A percentile compares a stretch with the other conserved stretches of the same genome.
These are phyloP conservation scores for Triplophysa bombifrons DNA, from an alignment of 2,797 vertebrate genomes.

Conservation along the genomic window DNA sequence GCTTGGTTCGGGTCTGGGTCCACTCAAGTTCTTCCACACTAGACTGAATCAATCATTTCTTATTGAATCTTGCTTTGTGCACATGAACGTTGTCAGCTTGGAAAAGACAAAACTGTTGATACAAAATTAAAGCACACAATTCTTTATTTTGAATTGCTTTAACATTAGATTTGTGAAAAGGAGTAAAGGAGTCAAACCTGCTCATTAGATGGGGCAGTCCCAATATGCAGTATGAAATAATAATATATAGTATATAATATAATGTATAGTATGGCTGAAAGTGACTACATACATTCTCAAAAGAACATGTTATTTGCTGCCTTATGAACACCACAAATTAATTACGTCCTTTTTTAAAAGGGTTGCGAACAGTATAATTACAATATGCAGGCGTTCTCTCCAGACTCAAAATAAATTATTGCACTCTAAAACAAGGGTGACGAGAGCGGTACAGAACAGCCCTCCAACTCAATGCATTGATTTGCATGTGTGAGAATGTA, in stretches of 20 bases:
- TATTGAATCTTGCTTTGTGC: no score
- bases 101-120: no score
- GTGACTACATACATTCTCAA: neutral
- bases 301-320: neutral
- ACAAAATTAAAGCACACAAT: no score
- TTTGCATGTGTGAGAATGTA: constrained; percentile 56
- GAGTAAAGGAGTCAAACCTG: no score
- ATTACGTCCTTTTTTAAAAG: constrained; percentile 33
- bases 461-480: constrained; percentile 54
- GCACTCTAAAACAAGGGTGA: constrained; percentile 46
- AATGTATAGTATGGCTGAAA: neutral
- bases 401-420: constrained; percentile 38
- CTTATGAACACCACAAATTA: neutral
- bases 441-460: constrained; percentile 40
- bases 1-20: no score
- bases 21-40: no score
- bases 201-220: no score
- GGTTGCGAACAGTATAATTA: constrained; percentile 32
- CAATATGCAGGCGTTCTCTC: constrained; percentile 33
- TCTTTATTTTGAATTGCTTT: no score
- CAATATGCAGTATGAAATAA: no score
- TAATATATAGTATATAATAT: neutral
- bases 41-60: no score
- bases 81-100: no score
- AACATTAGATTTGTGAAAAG: no score